Percentiles rank a stretch among this genome's conserved stretches.
Evolutionary conservation across 2,113 vertebrate genomes (phyloP).

Genomic region (Varanus komodoensis): DNA sequence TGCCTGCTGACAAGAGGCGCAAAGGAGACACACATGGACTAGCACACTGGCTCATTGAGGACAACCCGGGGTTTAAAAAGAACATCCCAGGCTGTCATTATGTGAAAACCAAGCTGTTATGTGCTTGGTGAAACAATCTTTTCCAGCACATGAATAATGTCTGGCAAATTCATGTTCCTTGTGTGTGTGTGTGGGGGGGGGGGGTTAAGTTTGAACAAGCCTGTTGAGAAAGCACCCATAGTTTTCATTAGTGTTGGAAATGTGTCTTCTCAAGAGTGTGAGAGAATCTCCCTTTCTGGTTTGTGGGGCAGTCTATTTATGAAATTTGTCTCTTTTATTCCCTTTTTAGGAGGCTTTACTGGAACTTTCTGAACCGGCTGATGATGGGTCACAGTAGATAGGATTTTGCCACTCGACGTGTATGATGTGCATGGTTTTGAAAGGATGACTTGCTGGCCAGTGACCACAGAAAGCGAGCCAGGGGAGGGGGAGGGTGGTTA

Average conservation of each 20-base stretch:
- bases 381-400: conserved; percentile 3
- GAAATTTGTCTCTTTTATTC: background rate
- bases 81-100: no score
- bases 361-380: background rate
- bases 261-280: background rate
- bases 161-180: background rate
- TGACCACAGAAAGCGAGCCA: conserved; percentile 11
- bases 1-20: no score
- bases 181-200: background rate
- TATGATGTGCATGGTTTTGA: background rate
- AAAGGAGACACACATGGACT: no score
- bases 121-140: background rate
- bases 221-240: background rate
- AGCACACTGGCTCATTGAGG: no score
- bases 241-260: background rate
- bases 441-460: conserved; percentile 24
- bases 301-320: conserved; percentile 4
- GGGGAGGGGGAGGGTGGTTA: conserved; percentile 1
- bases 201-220: background rate
- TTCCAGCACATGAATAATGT: background rate
- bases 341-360: background rate
- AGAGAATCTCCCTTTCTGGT: background rate
- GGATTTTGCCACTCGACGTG: background rate
- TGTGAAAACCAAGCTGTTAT: no score
- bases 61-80: no score